Evolutionary conservation across 2,888 invertebrate genomes (phyloP).

Genomic region (Rhodophaea formosa): DNA sequence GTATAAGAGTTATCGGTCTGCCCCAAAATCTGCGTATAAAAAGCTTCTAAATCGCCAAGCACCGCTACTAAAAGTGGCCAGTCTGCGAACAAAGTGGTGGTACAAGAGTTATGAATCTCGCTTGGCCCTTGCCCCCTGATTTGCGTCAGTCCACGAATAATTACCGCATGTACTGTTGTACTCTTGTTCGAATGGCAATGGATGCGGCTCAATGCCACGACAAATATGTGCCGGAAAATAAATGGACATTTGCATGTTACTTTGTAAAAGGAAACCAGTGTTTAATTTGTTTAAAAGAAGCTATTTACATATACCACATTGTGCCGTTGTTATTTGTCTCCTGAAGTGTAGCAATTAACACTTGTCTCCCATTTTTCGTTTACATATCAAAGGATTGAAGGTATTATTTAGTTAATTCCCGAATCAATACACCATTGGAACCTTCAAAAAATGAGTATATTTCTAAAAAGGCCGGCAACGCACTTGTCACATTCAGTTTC

Average conservation of each 20-base stretch:
- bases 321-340: not conserved
- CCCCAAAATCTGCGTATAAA: not conserved
- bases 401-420: no score
- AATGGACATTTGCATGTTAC: not conserved
- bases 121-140: slow-evolving; percentile 63
- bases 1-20: no score
- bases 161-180: slow-evolving; percentile 56
- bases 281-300: not conserved
- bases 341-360: no score
- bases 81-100: slow-evolving; percentile 17
- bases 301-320: not conserved
- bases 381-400: no score
- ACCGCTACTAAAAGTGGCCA: not conserved
- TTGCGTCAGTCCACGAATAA: slow-evolving; percentile 73
- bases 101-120: slow-evolving; percentile 64
- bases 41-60: not conserved
- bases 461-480: no score
- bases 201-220: not conserved
- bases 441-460: no score
- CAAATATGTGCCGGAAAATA: not conserved
- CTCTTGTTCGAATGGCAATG: slow-evolving; percentile 6
- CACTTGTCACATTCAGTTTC: no score
- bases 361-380: no score
- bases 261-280: not conserved
- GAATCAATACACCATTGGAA: no score